Base-by-base conservation (phyloP, 2,888 invertebrate genomes). In the Xanthorhoe designata region DNA sequence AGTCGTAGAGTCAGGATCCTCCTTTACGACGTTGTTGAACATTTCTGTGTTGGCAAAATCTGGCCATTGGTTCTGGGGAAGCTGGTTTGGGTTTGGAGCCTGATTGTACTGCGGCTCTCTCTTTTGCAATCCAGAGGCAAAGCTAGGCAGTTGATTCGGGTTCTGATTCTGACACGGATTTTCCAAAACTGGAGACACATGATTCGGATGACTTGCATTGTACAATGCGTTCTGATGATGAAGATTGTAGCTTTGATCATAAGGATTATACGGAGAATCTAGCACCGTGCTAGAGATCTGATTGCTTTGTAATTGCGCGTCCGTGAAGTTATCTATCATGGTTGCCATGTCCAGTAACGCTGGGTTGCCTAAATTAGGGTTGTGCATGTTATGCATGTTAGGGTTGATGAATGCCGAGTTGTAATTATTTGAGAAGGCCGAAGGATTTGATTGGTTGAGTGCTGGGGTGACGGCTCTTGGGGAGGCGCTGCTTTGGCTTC, bases 211-310 rank as follows among this genome's bases (percentile, higher is more conserved):
- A 59, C 94, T 94, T 0, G 94, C 89, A 57, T 94, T 91, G 66
- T 95, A 96, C 77, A 95, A 86, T 62, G 94, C 91, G 78, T 95
- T 95, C 73, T 95, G 95, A 77, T 95, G 95, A 78, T 96, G 96
- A 52, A 96, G 92, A 70, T 95, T 96, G 72, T 95, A 95, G 78
- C 94, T 95, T 80, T 95, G 95, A 69, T 95, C 95, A 53, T 95
- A 95, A 32, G 95, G 88, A 73, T 94, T 94, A 72, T 95, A 95
- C 9, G 96, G 95, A 3, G 95, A 95, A 82, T 97, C 97, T 76
- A 97, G 87, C 5, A 97, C 97, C 13, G 97, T 97, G 80, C 97
- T 97, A 47, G 97, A 97, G 72, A 97, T 97, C 87, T 97, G 97
- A 81, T 97, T 97, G 81, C 96, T 97, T 87, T 97, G 97, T 38